Base-by-base conservation (phyloP, 1,140 invertebrate species). In the Arion vulgaris region DNA sequence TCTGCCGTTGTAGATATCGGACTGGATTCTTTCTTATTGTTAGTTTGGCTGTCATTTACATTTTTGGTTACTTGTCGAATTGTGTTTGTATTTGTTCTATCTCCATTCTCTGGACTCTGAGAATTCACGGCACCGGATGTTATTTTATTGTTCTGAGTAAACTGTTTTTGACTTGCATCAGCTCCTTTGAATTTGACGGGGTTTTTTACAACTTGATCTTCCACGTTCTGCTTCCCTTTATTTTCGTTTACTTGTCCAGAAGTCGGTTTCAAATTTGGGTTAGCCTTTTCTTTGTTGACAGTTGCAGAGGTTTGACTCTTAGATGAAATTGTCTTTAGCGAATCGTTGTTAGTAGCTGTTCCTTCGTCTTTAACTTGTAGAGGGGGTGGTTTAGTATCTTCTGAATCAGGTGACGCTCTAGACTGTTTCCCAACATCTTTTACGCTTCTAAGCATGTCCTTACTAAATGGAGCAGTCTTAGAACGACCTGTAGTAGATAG, bases 351-450 rank as follows among this genome's bases (percentile, higher is more conserved):
- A 7, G 5, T 28, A 7, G 62, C n/a, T 32, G 11, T 66, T 66
- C 5, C 28, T 32, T 66, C 62, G 4, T 23, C n/a, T 66, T 66
- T 66, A 66, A 32, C n/a, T 66, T 28, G 2, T 1, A 23, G 17
- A 7, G n/a, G 32, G 5, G 28, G 5, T 66, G 62, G 11, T 17
- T 66, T 66, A 66, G 28, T 32, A 1, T 66, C 62, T 5, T 7
- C 62, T 4, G 62, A 7, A 32, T 66, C 62, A 28, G 62, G n/a
- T 13, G 62, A 34, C 32, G 62, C 2, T 32, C 32, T 66, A 0
- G 38, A 34, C 36, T 80, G 66, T 71, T 80, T 78, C 23, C 17
- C 68, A 23, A 36, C 38, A 19, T 80, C 78, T 71, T 80, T 80
- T 36, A 13, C 34, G 32, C 45, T 80, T 71, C 51, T 45, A 19